Percentiles rank a stretch among this genome's conserved stretches.
These are phyloP conservation scores for Stramonita haemastoma DNA, from an alignment of 2,888 invertebrate species.

Conservation along the genomic window DNA sequence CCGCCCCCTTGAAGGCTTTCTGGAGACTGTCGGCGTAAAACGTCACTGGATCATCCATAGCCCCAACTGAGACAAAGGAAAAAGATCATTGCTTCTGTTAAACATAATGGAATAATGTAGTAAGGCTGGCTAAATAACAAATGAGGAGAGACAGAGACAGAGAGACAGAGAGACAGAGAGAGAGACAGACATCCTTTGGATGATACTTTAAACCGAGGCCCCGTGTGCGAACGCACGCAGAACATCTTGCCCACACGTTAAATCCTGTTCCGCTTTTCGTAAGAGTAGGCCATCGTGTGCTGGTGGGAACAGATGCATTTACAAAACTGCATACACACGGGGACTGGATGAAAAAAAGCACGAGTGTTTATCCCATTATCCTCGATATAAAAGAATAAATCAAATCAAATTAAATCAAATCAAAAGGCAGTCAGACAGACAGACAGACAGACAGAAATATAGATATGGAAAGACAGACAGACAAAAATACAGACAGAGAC, in stretches of 20 bases:
- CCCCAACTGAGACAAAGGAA: neutral
- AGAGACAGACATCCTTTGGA: neutral
- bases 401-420: too few relatives aligned
- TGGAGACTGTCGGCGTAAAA: neutral
- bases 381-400: neutral
- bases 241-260: too few relatives aligned
- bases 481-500: neutral
- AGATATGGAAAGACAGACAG: neutral
- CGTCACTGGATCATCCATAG: neutral
- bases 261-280: too few relatives aligned
- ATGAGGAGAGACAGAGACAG: neutral
- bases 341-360: too few relatives aligned
- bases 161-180: neutral
- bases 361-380: too few relatives aligned
- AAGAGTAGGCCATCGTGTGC: too few relatives aligned
- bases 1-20: neutral
- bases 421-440: neutral
- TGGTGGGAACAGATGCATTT: neutral
- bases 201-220: too few relatives aligned
- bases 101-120: neutral
- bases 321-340: too few relatives aligned
- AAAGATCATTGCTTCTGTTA: neutral
- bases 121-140: neutral
- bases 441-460: neutral
- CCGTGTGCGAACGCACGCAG: too few relatives aligned